These are phyloP conservation scores for Cyphomyrmex costatus DNA, from an alignment of 1,140 invertebrate genomes.

Conservation along the genomic window DNA sequence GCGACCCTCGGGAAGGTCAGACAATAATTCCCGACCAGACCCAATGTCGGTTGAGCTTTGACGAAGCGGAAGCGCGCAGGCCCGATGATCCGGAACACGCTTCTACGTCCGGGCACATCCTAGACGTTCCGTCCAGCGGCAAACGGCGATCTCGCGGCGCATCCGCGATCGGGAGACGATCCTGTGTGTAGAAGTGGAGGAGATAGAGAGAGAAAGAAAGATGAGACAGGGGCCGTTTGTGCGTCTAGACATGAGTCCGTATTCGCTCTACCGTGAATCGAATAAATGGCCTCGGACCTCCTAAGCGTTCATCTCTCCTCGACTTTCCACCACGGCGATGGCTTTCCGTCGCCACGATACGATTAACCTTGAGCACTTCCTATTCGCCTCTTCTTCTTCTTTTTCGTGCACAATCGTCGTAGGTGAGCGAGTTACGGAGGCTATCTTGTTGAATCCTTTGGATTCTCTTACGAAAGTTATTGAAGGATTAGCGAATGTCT, in stretches of 20 bases:
- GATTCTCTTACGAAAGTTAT: slow-evolving; percentile 32
- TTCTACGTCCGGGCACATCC: slow-evolving; percentile 24
- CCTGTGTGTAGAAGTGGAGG: slow-evolving; percentile 14
- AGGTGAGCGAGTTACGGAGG: slow-evolving; percentile 59
- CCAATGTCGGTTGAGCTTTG: slow-evolving; percentile 80
- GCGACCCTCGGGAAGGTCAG: slow-evolving; percentile 76
- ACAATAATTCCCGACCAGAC: slow-evolving; percentile 82
- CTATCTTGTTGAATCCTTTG: slow-evolving; percentile 57
- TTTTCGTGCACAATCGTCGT: slow-evolving; percentile 40
- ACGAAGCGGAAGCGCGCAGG: slow-evolving; percentile 79
- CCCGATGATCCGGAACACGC: slow-evolving; percentile 75
- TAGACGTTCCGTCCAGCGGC: slow-evolving; percentile 54
- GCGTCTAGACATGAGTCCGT: slow-evolving; percentile 74
- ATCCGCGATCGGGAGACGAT: slow-evolving; percentile 33
- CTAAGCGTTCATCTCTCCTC: slow-evolving; percentile 64
- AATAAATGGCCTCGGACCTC: slow-evolving; percentile 73
- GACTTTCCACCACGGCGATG: slow-evolving; percentile 74
- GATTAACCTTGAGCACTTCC: slow-evolving; percentile 78
- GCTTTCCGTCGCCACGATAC: slow-evolving; percentile 75
- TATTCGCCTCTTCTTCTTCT: slow-evolving; percentile 32
- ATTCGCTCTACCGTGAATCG: slow-evolving; percentile 77
- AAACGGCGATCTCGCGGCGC: slow-evolving; percentile 68
- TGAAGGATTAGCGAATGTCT: slow-evolving; percentile 20
- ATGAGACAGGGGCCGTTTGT: slow-evolving; percentile 66
- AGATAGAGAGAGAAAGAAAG: background rate